Percentiles rank a stretch among this genome's conserved stretches.
phyloP scores from a whole-genome alignment of 2,113 vertebrate species.

The Edolisoma coerulescens region DNA sequence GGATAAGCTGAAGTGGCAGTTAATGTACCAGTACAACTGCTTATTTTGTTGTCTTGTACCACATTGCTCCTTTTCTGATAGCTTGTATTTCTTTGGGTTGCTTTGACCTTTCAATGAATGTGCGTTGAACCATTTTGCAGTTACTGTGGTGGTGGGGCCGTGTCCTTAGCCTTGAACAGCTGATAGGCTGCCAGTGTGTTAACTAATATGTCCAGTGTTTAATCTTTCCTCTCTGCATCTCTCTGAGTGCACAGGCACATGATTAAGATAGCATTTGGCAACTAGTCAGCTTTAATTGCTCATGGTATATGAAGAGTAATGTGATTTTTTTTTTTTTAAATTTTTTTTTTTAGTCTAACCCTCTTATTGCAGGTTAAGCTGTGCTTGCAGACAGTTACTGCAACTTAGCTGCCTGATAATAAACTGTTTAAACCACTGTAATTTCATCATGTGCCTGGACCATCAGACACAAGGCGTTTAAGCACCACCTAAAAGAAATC shows the following conservation, averaged over 20 bases:
- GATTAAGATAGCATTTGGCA: not conserved
- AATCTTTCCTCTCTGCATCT: not conserved
- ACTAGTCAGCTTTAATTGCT: not conserved
- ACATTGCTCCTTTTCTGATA: not conserved
- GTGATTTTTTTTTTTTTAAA: not conserved
- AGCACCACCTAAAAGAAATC: conserved; percentile 9
- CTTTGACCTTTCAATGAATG: not conserved
- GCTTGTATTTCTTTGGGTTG: not conserved
- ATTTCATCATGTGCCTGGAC: not conserved
- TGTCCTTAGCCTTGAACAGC: not conserved
- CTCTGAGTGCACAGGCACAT: not conserved
- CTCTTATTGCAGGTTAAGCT: not conserved
- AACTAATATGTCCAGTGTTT: not conserved
- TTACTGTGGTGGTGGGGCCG: not conserved
- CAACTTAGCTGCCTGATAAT: not conserved
- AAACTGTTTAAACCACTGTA: not conserved
- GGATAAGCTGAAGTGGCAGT: not conserved
- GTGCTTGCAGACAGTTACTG: not conserved
- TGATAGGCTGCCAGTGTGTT: not conserved
- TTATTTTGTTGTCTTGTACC: not conserved
- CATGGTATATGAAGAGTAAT: not conserved
- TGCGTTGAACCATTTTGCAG: not conserved
- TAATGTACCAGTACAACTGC: not conserved
- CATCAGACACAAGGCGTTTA: not conserved
- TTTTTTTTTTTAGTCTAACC: not conserved